A percentile compares a stretch with the other conserved stretches of the same genome.
Conservation (phyloP, 2,888 invertebrate genomes). For the Conus canariensis region DNA sequence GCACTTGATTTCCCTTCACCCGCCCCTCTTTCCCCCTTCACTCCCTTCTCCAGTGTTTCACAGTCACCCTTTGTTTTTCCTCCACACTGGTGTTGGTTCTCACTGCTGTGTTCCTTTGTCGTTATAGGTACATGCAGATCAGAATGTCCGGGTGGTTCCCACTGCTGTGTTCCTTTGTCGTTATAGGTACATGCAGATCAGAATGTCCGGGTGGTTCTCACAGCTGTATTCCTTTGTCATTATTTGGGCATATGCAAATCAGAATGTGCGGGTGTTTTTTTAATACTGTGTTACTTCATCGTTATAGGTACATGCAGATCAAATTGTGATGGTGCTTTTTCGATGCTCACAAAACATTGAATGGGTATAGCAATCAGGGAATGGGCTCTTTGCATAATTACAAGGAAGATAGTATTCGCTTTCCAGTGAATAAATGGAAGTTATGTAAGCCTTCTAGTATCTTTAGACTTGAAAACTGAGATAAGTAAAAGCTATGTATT, state of each 20-base stretch:
- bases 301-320: not conserved
- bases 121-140: not conserved
- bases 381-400: too few relatives aligned
- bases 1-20: constrained; percentile 1
- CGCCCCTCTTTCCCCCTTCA: not conserved
- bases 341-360: too few relatives aligned
- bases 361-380: too few relatives aligned
- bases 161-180: not conserved
- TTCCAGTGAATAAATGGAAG: too few relatives aligned
- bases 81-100: constrained; percentile 17
- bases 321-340: too few relatives aligned
- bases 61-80: not conserved
- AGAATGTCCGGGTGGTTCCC: not conserved
- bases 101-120: not conserved
- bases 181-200: not conserved
- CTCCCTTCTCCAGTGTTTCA: constrained; percentile 5
- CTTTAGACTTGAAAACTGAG: too few relatives aligned
- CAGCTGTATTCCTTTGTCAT: not conserved
- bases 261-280: not conserved
- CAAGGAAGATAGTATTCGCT: too few relatives aligned
- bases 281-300: not conserved
- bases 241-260: not conserved
- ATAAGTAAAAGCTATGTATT: too few relatives aligned
- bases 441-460: too few relatives aligned
- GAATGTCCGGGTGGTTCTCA: not conserved